Conservation (phyloP, 2,888 invertebrate species). For the Girardia tigrina region DNA sequence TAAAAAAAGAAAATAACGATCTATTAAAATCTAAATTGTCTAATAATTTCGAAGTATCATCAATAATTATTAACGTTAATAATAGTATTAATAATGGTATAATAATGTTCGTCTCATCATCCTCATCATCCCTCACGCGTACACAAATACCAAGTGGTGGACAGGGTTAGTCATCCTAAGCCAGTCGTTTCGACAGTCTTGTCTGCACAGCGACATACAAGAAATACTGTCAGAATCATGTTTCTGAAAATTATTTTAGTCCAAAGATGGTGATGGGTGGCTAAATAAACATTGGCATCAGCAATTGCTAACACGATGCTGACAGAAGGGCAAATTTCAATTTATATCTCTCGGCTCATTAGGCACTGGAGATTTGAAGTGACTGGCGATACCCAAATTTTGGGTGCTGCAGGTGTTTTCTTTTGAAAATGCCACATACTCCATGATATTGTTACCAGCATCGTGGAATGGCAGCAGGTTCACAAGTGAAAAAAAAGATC, state of each 20-base stretch:
- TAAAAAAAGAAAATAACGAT: not conserved
- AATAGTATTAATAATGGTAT: conserved; percentile 20
- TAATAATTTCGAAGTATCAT: not conserved
- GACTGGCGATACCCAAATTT: not conserved
- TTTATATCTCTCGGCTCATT: conserved; percentile 23
- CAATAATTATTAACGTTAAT: not conserved
- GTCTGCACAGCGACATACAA: conserved; percentile 18
- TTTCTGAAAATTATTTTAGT: conserved; percentile 14
- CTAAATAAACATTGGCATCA: conserved; percentile 20
- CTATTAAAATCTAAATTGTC: not conserved
- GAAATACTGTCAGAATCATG: conserved; percentile 18
- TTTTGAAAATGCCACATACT: conserved; percentile 23
- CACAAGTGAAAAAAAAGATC: conserved; percentile 10
- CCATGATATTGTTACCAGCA: conserved; percentile 23
- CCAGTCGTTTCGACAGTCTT: too few species aligned
- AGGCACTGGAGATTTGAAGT: not conserved
- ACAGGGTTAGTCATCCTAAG: conserved; percentile 1
- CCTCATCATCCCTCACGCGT: not conserved
- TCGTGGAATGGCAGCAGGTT: conserved; percentile 16
- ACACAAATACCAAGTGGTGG: not conserved
- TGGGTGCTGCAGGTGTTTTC: conserved; percentile 23
- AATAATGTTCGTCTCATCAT: not conserved
- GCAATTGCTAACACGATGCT: conserved; percentile 8
- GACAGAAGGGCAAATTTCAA: conserved; percentile 15
- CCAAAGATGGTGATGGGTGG: conserved; percentile 7